These are phyloP conservation scores for Cotesia chilonis DNA, from an alignment of 1,140 invertebrate species.

Conservation along the genomic window DNA sequence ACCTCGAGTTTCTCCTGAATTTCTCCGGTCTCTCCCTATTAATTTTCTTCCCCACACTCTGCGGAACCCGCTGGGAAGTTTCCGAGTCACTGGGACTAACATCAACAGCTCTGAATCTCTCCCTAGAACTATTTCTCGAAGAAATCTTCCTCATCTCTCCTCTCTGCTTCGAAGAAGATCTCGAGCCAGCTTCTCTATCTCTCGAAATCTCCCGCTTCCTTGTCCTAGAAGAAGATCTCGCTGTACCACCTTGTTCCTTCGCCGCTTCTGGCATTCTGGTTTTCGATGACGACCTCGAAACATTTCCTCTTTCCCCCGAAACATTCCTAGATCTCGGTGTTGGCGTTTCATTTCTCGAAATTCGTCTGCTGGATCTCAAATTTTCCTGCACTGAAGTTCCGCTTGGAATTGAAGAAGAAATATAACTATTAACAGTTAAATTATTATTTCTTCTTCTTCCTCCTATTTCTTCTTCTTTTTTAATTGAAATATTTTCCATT, in stretches of 20 bases:
- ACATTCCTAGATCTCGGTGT: slow-evolving; percentile 48
- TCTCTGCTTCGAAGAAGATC: slow-evolving; percentile 21
- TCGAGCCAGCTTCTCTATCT: slow-evolving; percentile 26
- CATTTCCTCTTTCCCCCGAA: slow-evolving; percentile 41
- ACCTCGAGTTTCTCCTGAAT: slow-evolving; percentile 44
- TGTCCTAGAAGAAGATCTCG: slow-evolving; percentile 41
- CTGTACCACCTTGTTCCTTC: slow-evolving; percentile 31
- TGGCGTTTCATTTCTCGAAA: slow-evolving; percentile 48
- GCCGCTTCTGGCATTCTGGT: slow-evolving; percentile 40
- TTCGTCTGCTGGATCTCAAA: slow-evolving; percentile 31
- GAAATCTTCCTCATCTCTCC: slow-evolving; percentile 31
- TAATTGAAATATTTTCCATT: slow-evolving; percentile 16
- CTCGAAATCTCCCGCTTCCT: slow-evolving; percentile 35
- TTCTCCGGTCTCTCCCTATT: slow-evolving; percentile 41
- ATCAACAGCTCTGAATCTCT: slow-evolving; percentile 42
- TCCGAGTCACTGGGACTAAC: slow-evolving; percentile 37
- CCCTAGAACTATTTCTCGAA: slow-evolving; percentile 50
- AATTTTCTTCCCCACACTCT: slow-evolving; percentile 37
- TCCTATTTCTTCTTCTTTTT: slow-evolving; percentile 25
- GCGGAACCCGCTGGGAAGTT: slow-evolving; percentile 15
- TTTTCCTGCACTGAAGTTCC: slow-evolving; percentile 42
- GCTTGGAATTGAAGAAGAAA: slow-evolving; percentile 17
- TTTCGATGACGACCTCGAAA: slow-evolving; percentile 44
- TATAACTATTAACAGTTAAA: slow-evolving; percentile 34
- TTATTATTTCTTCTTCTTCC: slow-evolving; percentile 24